Conservation (phyloP, 2,888 invertebrate genomes). For the Beris chalybata region DNA sequence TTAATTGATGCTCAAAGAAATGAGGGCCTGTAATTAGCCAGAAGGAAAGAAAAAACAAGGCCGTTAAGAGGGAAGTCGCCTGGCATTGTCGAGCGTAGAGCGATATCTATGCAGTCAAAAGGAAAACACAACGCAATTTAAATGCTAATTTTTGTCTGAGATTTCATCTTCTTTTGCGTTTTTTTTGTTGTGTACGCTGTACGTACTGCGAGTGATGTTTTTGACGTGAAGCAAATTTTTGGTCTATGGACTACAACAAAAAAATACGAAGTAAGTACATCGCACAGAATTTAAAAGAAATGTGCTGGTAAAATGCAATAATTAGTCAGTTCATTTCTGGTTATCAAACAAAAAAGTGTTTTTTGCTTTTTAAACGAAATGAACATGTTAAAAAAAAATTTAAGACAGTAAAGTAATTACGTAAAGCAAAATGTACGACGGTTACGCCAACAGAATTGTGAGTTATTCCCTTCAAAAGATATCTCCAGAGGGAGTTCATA, state of each 20-base stretch:
- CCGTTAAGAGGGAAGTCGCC: constrained; percentile 23
- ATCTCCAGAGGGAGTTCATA: no score
- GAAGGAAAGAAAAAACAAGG: constrained; percentile 28
- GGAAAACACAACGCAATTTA: constrained; percentile 27
- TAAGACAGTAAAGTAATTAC: no score
- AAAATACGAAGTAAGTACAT: neutral
- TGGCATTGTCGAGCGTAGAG: constrained; percentile 1
- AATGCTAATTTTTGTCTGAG: constrained; percentile 33
- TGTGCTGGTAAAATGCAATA: constrained; percentile 18
- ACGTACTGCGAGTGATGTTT: constrained; percentile 10
- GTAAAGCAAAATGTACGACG: neutral
- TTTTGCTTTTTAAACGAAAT: no score
- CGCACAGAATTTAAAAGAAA: neutral
- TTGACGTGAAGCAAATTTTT: constrained; percentile 17
- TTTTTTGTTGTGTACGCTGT: neutral
- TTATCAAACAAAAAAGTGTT: no score
- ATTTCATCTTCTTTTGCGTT: constrained; percentile 16
- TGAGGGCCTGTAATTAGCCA: constrained; percentile 32
- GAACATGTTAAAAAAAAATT: no score
- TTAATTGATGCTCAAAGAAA: constrained; percentile 30
- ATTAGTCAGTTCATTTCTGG: constrained; percentile 20
- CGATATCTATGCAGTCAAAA: constrained; percentile 16
- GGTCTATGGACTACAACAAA: constrained; percentile 11
- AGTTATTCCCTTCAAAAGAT: neutral
- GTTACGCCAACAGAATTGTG: neutral